Evolutionary conservation across 2,113 vertebrate genomes (phyloP).

Genomic region (Paedocypris sp.): DNA sequence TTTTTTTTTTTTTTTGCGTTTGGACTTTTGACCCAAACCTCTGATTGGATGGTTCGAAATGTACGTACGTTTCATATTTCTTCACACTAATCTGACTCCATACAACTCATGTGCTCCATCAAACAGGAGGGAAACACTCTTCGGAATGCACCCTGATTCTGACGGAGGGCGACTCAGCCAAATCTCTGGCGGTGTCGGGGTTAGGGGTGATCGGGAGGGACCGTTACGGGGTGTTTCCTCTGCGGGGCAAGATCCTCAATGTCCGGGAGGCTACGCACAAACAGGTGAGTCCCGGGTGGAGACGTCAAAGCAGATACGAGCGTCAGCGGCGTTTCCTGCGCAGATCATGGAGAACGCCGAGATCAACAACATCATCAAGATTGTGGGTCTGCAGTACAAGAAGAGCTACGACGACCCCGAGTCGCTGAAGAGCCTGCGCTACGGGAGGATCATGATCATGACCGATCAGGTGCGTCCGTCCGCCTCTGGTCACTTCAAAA

Average conservation of each 20-base stretch:
- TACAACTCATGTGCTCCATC: no score
- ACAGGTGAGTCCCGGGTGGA: conserved; percentile 62
- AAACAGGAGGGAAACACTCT: conserved; percentile 89
- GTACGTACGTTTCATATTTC: no score
- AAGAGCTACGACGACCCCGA: conserved; percentile 98
- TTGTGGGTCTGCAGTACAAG: conserved; percentile 95
- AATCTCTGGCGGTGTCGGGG: conserved; percentile 92
- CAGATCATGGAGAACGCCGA: conserved; percentile 99
- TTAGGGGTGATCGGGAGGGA: conserved; percentile 92
- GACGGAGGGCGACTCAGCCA: conserved; percentile 95
- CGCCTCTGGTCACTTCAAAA: no score
- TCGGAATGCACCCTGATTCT: conserved; percentile 92
- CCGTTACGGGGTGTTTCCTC: conserved; percentile 91
- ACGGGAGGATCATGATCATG: conserved; percentile 99
- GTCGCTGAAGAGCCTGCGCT: conserved; percentile 83
- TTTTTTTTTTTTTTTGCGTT: no score
- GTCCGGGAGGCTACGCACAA: conserved; percentile 97
- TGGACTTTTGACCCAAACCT: no score
- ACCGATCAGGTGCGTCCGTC: conserved; percentile 81
- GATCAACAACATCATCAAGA: conserved; percentile 99
- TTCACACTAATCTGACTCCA: no score
- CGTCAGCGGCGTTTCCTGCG: background rate
- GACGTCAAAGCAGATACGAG: background rate
- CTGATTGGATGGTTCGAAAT: no score
- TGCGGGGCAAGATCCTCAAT: conserved; percentile 96